Conservation (phyloP, 2,797 vertebrate genomes). For the Luscinia luscinia region DNA sequence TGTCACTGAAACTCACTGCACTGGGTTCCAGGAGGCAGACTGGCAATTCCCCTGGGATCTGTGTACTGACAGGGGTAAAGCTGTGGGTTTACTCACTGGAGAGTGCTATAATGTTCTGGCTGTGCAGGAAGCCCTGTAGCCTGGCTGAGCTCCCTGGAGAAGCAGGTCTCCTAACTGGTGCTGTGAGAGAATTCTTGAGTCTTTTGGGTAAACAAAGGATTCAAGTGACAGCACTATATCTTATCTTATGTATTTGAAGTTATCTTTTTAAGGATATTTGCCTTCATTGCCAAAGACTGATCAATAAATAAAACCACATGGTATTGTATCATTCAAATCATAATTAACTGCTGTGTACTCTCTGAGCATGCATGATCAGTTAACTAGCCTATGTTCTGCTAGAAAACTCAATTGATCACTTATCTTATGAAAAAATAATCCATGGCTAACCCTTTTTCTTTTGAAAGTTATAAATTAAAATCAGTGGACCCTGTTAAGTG, state of each 20-base stretch:
- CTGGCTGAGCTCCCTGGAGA: background rate
- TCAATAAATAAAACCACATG: background rate
- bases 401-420: slow-evolving; percentile 19
- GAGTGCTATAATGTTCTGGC: no score
- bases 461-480: slow-evolving; percentile 78
- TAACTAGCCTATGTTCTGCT: background rate
- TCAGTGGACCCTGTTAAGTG: slow-evolving; percentile 84
- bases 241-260: background rate
- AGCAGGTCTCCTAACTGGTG: background rate
- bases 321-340: background rate
- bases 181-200: background rate
- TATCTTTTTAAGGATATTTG: background rate
- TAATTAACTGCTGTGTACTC: background rate
- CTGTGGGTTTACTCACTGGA: background rate
- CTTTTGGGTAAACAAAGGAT: background rate
- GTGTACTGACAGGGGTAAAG: background rate
- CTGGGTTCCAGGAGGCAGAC: background rate
- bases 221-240: background rate
- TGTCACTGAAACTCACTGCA: background rate
- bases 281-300: background rate
- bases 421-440: slow-evolving; percentile 5
- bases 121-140: background rate
- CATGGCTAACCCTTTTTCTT: slow-evolving; percentile 22
- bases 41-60: background rate
- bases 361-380: background rate